Percentiles rank a stretch among this genome's conserved stretches.
These are phyloP conservation scores for Acestrorhynchus altus DNA, from an alignment of 2,797 vertebrate species.

Conservation along the genomic window DNA sequence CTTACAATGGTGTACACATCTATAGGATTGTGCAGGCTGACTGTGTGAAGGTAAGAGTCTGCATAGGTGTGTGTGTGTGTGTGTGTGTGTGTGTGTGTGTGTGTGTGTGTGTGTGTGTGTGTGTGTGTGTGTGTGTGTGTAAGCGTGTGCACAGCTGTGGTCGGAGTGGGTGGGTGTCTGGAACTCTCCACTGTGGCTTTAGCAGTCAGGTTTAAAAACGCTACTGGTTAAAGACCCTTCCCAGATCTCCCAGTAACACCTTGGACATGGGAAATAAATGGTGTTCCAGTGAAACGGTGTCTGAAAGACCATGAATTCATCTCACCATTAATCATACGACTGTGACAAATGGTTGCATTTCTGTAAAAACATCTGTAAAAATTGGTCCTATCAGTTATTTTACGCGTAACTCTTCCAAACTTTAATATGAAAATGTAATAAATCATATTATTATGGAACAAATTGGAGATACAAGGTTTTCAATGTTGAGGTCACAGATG, in stretches of 20 bases:
- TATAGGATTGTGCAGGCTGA: background rate
- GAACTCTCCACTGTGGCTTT: background rate
- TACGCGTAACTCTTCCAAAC: too few relatives aligned
- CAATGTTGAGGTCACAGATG: too few relatives aligned
- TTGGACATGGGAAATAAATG: background rate
- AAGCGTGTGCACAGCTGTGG: slow-evolving; percentile 8
- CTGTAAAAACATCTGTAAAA: too few relatives aligned
- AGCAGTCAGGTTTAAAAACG: slow-evolving; percentile 13
- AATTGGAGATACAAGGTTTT: too few relatives aligned
- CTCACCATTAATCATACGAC: too few relatives aligned
- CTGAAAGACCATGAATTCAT: background rate
- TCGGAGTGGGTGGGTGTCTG: slow-evolving; percentile 13
- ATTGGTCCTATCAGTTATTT: too few relatives aligned
- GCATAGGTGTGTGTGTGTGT: background rate
- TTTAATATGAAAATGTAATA: too few relatives aligned
- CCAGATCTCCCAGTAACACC: background rate
- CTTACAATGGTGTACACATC: background rate
- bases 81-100: background rate
- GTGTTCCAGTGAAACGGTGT: background rate
- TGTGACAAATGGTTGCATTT: background rate
- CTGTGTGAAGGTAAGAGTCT: too few relatives aligned
- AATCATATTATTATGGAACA: too few relatives aligned
- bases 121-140: slow-evolving; percentile 15
- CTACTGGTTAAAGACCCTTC: background rate
- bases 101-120: slow-evolving; percentile 15